Evolutionary conservation across 2,797 vertebrate species (phyloP).

Genomic region (Sebastes glaucus): DNA sequence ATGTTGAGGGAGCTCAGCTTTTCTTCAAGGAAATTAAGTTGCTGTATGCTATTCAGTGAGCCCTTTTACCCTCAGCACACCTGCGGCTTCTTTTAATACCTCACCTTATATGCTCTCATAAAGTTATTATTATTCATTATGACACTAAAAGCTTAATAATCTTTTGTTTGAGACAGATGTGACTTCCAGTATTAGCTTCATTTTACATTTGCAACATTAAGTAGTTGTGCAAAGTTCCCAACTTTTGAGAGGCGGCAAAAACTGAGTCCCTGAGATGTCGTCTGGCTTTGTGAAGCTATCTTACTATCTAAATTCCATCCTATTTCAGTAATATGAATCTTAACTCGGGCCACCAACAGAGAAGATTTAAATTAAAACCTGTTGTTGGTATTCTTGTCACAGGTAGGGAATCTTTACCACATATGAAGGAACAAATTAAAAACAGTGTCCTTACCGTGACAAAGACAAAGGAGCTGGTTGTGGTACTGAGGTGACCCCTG

Average conservation of each 20-base stretch:
- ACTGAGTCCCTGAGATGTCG: not conserved
- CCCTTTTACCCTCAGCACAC: not conserved
- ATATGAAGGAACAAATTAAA: not conserved
- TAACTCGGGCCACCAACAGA: not conserved
- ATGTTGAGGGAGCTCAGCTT: too few species aligned
- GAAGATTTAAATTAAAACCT: not conserved
- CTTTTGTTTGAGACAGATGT: not conserved
- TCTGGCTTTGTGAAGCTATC: not conserved
- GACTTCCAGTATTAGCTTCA: not conserved
- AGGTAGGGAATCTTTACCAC: not conserved
- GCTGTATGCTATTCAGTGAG: not conserved
- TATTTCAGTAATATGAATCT: not conserved
- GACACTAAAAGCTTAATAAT: not conserved
- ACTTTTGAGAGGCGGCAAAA: not conserved
- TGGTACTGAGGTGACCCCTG: not conserved
- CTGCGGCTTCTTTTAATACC: not conserved
- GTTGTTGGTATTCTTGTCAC: not conserved
- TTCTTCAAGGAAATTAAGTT: too few species aligned
- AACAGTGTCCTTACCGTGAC: not conserved
- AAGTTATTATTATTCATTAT: not conserved
- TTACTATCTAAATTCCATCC: not conserved
- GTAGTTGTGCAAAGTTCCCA: not conserved
- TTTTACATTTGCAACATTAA: not conserved
- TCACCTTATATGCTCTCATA: not conserved
- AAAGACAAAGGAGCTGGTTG: not conserved